These are phyloP conservation scores for Bellardia bayeri DNA, from an alignment of 2,888 invertebrate species.

Conservation along the genomic window DNA sequence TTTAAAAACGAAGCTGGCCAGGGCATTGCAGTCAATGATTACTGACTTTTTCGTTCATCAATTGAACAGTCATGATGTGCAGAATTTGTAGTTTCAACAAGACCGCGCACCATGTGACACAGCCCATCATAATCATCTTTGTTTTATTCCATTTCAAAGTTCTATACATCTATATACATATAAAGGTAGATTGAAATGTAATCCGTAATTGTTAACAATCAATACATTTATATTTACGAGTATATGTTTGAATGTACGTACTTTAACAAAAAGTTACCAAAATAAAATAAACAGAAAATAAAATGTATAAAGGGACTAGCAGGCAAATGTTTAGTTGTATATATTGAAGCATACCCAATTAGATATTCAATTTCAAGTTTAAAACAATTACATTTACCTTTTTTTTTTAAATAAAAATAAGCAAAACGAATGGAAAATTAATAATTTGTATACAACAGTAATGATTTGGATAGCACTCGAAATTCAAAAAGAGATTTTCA, in stretches of 20 bases:
- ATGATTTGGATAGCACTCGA: background rate
- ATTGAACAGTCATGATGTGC: too few species aligned
- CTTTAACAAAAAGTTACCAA: background rate
- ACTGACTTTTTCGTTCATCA: too few species aligned
- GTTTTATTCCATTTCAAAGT: too few species aligned
- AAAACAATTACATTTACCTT: background rate
- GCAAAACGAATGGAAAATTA: background rate
- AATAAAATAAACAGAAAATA: background rate
- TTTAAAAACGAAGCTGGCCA: too few species aligned
- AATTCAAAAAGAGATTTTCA: background rate
- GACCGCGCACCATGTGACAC: too few species aligned
- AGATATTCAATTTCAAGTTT: conserved; percentile 16
- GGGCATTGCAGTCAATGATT: too few species aligned
- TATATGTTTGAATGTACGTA: background rate
- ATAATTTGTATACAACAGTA: background rate
- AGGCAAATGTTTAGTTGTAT: background rate
- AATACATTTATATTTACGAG: background rate
- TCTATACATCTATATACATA: too few species aligned
- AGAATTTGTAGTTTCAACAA: too few species aligned
- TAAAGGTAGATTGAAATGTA: too few species aligned
- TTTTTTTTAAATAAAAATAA: background rate
- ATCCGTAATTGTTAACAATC: background rate
- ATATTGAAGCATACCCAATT: background rate
- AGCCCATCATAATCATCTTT: too few species aligned
- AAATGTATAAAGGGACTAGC: background rate